Evolutionary conservation across 2,797 vertebrate genomes (phyloP).

Genomic region (Hydrolagus colliei): DNA sequence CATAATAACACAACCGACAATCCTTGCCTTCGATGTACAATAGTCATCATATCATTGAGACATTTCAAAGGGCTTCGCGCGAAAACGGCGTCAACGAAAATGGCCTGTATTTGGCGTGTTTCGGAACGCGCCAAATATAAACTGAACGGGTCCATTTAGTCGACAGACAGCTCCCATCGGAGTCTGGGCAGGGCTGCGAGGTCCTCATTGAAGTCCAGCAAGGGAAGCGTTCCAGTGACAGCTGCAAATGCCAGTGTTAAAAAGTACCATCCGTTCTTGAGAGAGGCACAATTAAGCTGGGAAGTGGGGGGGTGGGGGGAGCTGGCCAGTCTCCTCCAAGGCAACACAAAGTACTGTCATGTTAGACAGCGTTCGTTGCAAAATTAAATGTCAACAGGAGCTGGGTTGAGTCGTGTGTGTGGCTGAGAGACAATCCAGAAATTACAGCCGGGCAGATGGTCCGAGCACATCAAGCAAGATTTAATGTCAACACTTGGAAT

Average conservation of each 20-base stretch:
- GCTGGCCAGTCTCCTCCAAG: neutral
- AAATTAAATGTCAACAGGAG: constrained; percentile 31
- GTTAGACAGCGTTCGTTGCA: neutral
- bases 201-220: neutral
- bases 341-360: neutral
- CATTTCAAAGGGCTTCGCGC: too few species aligned
- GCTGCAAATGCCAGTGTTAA: neutral
- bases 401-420: neutral
- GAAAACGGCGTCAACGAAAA: too few species aligned
- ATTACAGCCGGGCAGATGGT: constrained; percentile 10
- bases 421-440: constrained; percentile 21
- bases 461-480: neutral
- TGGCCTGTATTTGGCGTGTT: too few species aligned
- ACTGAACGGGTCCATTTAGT: neutral
- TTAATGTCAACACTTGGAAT: constrained; percentile 29
- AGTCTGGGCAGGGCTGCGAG: neutral
- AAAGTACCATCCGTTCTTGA: neutral
- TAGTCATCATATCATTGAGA: too few species aligned
- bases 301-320: neutral
- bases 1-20: too few species aligned
- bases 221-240: neutral
- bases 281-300: constrained; percentile 5
- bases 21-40: too few species aligned
- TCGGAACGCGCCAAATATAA: too few species aligned
- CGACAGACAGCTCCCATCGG: neutral